These are phyloP conservation scores for Piliocolobus tephrosceles DNA, from an alignment of 2,113 vertebrate species.

Conservation along the genomic window DNA sequence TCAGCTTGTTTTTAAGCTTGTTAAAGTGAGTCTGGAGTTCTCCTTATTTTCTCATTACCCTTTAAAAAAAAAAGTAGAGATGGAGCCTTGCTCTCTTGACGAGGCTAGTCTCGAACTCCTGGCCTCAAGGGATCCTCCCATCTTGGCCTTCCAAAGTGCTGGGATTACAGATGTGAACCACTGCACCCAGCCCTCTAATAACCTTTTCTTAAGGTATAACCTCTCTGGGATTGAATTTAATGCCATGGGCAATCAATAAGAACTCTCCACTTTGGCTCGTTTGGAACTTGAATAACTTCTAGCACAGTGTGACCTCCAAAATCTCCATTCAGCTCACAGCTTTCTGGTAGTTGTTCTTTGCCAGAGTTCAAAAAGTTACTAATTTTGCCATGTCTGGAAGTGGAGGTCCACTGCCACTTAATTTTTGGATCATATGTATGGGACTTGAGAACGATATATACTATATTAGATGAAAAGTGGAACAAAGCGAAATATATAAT, in stretches of 20 bases:
- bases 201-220: neutral
- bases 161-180: too few species aligned
- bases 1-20: constrained; percentile 34
- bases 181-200: neutral
- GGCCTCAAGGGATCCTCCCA: too few species aligned
- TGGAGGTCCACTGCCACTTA: neutral
- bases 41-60: neutral
- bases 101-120: too few species aligned
- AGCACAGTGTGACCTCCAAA: neutral
- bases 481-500: constrained; percentile 15
- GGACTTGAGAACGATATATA: neutral
- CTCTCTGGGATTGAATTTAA: neutral
- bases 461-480: neutral
- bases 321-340: neutral
- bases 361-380: neutral
- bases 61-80: neutral
- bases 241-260: neutral
- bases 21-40: neutral
- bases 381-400: neutral
- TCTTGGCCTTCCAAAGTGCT: too few species aligned
- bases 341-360: neutral
- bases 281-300: neutral
- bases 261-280: neutral
- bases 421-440: neutral
- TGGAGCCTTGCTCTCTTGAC: too few species aligned